These are phyloP conservation scores for Esperia sulphurella DNA, from an alignment of 2,888 invertebrate species.

Conservation along the genomic window DNA sequence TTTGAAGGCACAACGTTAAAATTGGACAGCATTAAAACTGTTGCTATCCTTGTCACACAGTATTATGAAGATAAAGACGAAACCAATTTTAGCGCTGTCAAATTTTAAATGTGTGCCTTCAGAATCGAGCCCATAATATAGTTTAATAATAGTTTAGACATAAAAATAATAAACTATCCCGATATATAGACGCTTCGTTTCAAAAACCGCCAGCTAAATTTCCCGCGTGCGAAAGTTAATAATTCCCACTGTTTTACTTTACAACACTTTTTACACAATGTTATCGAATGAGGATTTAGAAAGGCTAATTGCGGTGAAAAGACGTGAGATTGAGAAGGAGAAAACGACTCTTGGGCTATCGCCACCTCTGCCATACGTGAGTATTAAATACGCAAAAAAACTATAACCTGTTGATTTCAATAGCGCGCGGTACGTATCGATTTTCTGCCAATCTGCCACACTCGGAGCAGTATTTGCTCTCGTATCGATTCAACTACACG, in stretches of 20 bases:
- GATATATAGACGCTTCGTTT: no score
- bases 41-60: no score
- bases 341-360: constrained; percentile 53
- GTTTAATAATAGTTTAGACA: no score
- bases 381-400: constrained; percentile 4
- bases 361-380: constrained; percentile 17
- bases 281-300: constrained; percentile 60
- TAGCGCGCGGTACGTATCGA: constrained; percentile 18
- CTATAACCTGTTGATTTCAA: constrained; percentile 34
- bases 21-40: no score
- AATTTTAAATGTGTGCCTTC: no score
- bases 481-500: constrained; percentile 16
- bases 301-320: constrained; percentile 66
- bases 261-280: constrained; percentile 39
- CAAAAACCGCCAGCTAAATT: constrained; percentile 12
- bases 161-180: no score
- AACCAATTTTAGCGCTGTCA: no score
- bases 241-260: constrained; percentile 12
- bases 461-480: neutral
- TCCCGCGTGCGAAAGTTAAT: constrained; percentile 37
- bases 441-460: constrained; percentile 13
- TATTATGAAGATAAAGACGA: no score
- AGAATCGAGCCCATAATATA: no score
- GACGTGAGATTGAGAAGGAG: constrained; percentile 64
- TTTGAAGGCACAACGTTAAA: no score